phyloP scores from a whole-genome alignment of 2,797 vertebrate genomes.

The Epinephelus awoara region DNA sequence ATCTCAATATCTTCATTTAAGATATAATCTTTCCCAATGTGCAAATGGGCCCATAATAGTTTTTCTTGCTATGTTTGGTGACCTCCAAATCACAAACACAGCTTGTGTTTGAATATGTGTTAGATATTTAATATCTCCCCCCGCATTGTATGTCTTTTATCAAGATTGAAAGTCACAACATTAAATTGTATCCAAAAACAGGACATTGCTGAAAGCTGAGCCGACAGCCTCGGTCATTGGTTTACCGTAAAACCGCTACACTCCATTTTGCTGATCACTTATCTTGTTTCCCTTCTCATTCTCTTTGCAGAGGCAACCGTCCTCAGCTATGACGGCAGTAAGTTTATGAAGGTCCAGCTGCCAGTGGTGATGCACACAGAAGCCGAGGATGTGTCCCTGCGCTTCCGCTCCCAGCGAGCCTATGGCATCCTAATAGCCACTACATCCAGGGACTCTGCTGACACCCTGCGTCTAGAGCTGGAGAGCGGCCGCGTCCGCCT shows the following conservation, averaged over 20 bases:
- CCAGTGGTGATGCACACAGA: constrained; percentile 98
- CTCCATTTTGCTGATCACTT: constrained; percentile 33
- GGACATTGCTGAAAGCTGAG: constrained; percentile 37
- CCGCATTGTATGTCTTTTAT: constrained; percentile 25
- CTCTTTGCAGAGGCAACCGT: constrained; percentile 92
- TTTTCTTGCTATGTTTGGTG: background rate
- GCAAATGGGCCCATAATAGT: no score
- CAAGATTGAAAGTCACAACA: constrained; percentile 35
- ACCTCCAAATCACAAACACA: constrained; percentile 22
- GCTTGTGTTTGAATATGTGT: constrained; percentile 5
- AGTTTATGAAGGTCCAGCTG: constrained; percentile 99
- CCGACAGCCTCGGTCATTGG: constrained; percentile 24
- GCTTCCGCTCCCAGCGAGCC: constrained; percentile 96
- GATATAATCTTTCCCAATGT: no score
- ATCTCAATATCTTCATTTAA: no score
- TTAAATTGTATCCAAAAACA: constrained; percentile 36
- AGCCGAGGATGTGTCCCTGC: constrained; percentile 95
- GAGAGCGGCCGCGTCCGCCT: constrained; percentile 96
- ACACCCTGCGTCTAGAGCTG: constrained; percentile 95
- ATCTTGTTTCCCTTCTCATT: constrained; percentile 26
- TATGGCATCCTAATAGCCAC: constrained; percentile 97
- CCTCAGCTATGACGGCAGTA: constrained; percentile 97
- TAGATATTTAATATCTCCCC: constrained; percentile 13
- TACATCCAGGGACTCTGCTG: constrained; percentile 95
- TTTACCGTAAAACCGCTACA: constrained; percentile 28